Conservation (phyloP, 2,888 invertebrate species). For the Drosophila antonietae region DNA sequence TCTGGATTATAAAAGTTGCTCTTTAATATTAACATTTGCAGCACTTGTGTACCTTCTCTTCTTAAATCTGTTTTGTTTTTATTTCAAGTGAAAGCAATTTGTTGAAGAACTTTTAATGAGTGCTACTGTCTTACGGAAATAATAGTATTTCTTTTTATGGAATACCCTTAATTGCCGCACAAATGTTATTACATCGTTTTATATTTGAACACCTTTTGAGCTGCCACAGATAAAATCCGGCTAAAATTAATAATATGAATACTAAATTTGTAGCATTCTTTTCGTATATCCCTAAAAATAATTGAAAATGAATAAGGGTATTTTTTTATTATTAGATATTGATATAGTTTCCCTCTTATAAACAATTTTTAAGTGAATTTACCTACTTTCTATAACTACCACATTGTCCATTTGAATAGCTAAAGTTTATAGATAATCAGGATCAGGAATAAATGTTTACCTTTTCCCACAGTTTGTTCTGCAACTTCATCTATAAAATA, state of each 20-base stretch:
- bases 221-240: rapidly evolving
- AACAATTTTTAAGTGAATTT: too few species aligned
- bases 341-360: too few species aligned
- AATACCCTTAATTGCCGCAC: background rate
- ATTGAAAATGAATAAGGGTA: too few species aligned
- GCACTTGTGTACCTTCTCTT: background rate
- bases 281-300: background rate
- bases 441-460: too few species aligned
- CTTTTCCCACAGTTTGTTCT: background rate
- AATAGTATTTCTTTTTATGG: background rate
- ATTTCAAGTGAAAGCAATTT: constrained; percentile 2
- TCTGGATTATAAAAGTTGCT: background rate
- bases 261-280: background rate
- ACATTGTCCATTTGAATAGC: too few species aligned
- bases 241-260: background rate
- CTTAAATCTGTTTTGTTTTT: background rate
- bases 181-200: background rate
- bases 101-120: constrained; percentile 4
- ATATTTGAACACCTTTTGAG: constrained; percentile 1
- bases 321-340: too few species aligned
- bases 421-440: too few species aligned
- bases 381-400: too few species aligned
- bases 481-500: background rate
- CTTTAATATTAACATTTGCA: constrained; percentile 17
- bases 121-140: background rate